A percentile compares a stretch with the other conserved stretches of the same genome.
Evolutionary conservation across 1,140 invertebrate genomes (phyloP).

Genomic region (Mya arenaria): DNA sequence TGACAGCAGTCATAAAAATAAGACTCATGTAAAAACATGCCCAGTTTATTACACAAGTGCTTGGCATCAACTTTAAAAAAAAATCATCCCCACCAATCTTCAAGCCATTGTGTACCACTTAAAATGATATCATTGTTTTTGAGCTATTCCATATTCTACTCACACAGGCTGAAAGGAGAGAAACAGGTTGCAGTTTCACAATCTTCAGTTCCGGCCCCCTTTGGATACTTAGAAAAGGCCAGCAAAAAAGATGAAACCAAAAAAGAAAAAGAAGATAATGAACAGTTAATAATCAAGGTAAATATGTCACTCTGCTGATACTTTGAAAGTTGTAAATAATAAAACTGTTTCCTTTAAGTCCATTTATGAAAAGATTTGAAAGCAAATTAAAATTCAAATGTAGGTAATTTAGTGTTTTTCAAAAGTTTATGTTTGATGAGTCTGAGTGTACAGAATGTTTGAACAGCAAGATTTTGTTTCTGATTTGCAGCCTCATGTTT

Average conservation of each 20-base stretch:
- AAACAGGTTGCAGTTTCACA: background rate
- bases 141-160: no score
- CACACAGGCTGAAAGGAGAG: background rate
- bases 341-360: background rate
- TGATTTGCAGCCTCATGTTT: no score
- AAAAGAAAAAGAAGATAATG: background rate
- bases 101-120: no score
- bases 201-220: background rate
- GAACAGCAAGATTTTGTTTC: background rate
- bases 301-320: background rate
- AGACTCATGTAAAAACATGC: no score
- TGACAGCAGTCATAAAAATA: no score
- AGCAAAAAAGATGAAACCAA: background rate
- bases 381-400: no score
- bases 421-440: background rate
- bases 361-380: no score
- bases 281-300: background rate
- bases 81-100: no score
- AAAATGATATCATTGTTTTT: no score
- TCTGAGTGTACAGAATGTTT: background rate
- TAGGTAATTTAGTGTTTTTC: background rate
- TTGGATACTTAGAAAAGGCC: background rate
- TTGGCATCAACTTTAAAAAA: no score
- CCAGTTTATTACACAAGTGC: no score
- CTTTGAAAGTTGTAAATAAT: background rate